A percentile compares a stretch with the other conserved stretches of the same genome.
These are phyloP conservation scores for Simalia tracyae DNA, from an alignment of 2,797 vertebrate species.

Conservation along the genomic window DNA sequence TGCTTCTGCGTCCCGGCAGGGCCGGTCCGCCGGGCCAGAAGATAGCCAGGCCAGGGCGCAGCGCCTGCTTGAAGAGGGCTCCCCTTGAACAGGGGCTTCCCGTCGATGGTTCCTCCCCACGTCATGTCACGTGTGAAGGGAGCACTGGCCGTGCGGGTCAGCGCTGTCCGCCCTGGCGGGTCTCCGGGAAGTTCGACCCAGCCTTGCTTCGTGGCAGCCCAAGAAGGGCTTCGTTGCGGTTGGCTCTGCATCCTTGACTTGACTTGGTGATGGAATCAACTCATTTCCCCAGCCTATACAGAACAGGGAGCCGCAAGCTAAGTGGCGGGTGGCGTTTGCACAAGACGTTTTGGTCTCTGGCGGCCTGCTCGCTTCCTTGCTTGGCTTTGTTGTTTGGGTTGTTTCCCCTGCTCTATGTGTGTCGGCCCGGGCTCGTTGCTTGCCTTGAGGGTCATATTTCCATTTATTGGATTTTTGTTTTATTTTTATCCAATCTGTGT, in stretches of 20 bases:
- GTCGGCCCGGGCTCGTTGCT: background rate
- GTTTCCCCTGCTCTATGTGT: background rate
- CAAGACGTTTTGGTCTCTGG: background rate
- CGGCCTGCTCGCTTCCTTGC: background rate
- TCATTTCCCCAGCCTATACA: background rate
- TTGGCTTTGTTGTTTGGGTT: background rate
- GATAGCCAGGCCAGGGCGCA: background rate
- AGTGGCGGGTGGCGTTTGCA: background rate
- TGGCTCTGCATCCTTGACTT: background rate
- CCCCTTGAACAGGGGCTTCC: background rate
- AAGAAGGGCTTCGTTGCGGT: background rate
- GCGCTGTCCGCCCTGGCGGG: background rate
- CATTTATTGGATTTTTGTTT: background rate
- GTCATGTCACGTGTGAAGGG: background rate
- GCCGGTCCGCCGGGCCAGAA: background rate
- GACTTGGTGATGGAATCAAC: background rate
- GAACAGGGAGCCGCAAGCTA: background rate
- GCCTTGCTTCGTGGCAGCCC: background rate
- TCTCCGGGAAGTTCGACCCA: background rate
- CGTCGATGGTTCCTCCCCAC: background rate
- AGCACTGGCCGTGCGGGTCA: background rate
- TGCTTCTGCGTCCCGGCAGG: background rate
- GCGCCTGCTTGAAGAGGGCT: background rate
- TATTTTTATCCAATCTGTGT: background rate
- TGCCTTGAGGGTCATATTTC: background rate